Base-by-base conservation (phyloP, 2,113 vertebrate genomes). In the Hemichromis elongatus region DNA sequence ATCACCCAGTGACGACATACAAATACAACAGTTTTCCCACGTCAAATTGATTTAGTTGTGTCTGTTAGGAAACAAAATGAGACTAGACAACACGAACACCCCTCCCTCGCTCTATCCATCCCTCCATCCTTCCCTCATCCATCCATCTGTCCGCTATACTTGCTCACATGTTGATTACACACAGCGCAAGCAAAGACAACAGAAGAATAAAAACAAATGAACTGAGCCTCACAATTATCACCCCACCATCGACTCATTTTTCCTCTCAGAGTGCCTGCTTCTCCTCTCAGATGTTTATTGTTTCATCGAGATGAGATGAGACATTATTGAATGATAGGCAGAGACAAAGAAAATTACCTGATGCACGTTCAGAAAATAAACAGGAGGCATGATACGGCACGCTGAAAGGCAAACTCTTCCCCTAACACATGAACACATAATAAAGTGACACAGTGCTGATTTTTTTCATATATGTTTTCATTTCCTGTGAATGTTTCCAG, bases 21-120 rank as follows among this genome's bases (percentile, higher is more conserved):
- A 96, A 96, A 96, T 96, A 96, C 96, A 97, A 98, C 97, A 97
- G 97, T 97, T 92, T 98, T 97, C 97, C 96, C 97, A 97, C 97
- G 95, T 98, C 95, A 96, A 96, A 96, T 96, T 97, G 97, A 97
- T 97, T 97, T 98, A 97, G 96, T 97, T 96, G 55, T 96, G 97
- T 97, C 96, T 97, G 97, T 97, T 97, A 97, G 96, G 97, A 97
- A 98, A 97, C 97, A 98, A 96, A 88, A 93, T 96, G 96, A 97
- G 97, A 96, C 96, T 54, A 95, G 93, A 93, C 90, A 84, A 87
- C 89, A 88, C 2, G 33, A 81, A 21, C 77, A 42, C n/a, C 84
- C 66, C 59, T 24, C 54, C 55, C 57, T 73, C 82, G 24, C 30
- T 83, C 56, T 53, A 2, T 47, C 81, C 81, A 33, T 78, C 80